These are phyloP conservation scores for Centrocercus urophasianus DNA, from an alignment of 2,113 vertebrate genomes.

Conservation along the genomic window DNA sequence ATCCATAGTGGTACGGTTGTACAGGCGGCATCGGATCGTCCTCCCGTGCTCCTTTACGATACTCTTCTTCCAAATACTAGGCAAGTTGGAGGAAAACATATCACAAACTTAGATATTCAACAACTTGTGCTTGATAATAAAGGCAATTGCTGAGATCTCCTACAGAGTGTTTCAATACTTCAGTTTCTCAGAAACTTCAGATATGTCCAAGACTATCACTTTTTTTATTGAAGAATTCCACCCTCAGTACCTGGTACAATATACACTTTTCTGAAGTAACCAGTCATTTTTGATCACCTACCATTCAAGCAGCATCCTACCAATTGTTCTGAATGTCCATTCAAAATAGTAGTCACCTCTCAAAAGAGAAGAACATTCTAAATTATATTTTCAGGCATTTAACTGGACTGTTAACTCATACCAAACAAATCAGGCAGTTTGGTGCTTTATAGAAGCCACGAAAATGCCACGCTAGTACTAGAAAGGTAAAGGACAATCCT, in stretches of 20 bases:
- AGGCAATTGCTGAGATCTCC: too few species aligned
- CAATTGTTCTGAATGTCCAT: background rate
- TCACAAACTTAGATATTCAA: background rate
- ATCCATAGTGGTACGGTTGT: constrained; percentile 98
- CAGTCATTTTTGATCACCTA: background rate
- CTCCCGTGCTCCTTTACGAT: constrained; percentile 91
- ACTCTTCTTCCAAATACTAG: constrained; percentile 97
- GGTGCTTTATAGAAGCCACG: background rate
- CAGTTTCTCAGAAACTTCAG: background rate
- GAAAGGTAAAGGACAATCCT: background rate
- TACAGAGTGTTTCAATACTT: background rate
- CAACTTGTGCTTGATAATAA: background rate
- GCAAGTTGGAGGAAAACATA: background rate
- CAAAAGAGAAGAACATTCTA: background rate
- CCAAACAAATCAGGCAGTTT: background rate
- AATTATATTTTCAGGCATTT: background rate
- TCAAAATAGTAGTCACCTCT: background rate
- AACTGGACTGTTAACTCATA: background rate
- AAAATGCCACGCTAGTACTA: background rate
- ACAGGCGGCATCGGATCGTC: constrained; percentile 99
- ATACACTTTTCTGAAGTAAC: background rate
- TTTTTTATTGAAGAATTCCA: background rate
- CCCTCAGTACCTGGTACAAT: background rate
- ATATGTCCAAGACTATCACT: background rate
- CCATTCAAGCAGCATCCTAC: background rate